Evolutionary conservation across 2,888 invertebrate species (phyloP).

Genomic region (Clitarchus hookeri): DNA sequence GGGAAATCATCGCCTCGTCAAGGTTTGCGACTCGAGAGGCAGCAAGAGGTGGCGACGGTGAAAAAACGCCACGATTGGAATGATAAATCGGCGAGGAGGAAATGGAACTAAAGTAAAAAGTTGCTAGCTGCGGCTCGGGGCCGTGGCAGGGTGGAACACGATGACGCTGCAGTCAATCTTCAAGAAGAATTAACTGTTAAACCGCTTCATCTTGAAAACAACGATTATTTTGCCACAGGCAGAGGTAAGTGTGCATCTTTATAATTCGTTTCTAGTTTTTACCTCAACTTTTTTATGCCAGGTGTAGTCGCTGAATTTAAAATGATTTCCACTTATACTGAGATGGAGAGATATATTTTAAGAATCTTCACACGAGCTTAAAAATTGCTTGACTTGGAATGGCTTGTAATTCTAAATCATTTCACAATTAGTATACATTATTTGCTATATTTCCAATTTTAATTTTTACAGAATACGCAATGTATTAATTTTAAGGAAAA

Average conservation of each 20-base stretch:
- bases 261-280: neutral
- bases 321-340: too few species aligned
- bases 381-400: too few species aligned
- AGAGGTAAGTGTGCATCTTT: neutral
- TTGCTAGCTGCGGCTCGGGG: neutral
- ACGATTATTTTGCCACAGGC: neutral
- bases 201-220: neutral
- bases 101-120: neutral
- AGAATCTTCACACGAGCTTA: too few species aligned
- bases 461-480: too few species aligned
- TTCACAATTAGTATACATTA: too few species aligned
- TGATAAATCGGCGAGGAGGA: neutral
- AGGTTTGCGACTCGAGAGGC: neutral
- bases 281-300: too few species aligned
- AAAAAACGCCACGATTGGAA: neutral
- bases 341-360: too few species aligned
- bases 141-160: neutral
- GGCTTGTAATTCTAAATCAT: too few species aligned
- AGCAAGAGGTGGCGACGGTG: neutral
- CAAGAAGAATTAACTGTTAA: neutral
- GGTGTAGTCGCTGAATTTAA: too few species aligned
- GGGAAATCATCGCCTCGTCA: neutral
- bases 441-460: too few species aligned
- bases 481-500: too few species aligned
- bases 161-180: neutral